Evolutionary conservation across 2,888 invertebrate genomes (phyloP).

Genomic region (Celastrina argiolus): DNA sequence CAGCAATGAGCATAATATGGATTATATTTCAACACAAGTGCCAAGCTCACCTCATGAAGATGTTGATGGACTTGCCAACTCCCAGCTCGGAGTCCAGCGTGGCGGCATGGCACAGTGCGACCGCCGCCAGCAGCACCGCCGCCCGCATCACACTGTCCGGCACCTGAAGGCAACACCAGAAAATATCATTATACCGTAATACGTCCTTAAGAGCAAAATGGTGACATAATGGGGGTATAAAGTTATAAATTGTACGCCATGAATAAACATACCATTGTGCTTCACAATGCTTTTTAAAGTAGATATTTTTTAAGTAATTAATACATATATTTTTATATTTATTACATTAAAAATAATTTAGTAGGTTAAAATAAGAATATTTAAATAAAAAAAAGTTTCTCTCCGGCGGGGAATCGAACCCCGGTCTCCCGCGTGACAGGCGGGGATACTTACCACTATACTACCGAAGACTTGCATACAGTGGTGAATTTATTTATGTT

Average conservation of each 20-base stretch:
- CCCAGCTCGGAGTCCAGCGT: constrained; percentile 78
- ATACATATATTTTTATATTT: too few species aligned
- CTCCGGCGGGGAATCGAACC: constrained; percentile 78
- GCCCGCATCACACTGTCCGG: constrained; percentile 61
- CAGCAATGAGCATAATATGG: too few species aligned
- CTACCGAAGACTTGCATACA: constrained; percentile 60
- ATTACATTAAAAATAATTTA: too few species aligned
- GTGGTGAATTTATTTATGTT: background rate
- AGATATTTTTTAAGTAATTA: too few species aligned
- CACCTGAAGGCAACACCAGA: background rate
- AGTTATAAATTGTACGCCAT: too few species aligned
- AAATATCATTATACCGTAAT: too few species aligned
- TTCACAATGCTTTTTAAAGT: too few species aligned
- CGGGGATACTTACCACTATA: constrained; percentile 79
- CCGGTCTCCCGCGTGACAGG: constrained; percentile 79
- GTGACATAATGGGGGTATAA: too few species aligned
- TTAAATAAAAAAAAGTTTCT: constrained; percentile 24
- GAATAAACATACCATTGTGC: too few species aligned
- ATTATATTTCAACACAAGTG: too few species aligned
- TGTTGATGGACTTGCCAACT: constrained; percentile 90
- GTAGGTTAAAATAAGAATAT: background rate
- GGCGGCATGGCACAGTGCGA: constrained; percentile 79
- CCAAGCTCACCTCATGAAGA: constrained; percentile 78
- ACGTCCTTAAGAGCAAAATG: too few species aligned
- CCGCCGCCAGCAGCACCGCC: constrained; percentile 75